Conservation (phyloP, 2,113 vertebrate genomes). For the Boleophthalmus pectinirostris region DNA sequence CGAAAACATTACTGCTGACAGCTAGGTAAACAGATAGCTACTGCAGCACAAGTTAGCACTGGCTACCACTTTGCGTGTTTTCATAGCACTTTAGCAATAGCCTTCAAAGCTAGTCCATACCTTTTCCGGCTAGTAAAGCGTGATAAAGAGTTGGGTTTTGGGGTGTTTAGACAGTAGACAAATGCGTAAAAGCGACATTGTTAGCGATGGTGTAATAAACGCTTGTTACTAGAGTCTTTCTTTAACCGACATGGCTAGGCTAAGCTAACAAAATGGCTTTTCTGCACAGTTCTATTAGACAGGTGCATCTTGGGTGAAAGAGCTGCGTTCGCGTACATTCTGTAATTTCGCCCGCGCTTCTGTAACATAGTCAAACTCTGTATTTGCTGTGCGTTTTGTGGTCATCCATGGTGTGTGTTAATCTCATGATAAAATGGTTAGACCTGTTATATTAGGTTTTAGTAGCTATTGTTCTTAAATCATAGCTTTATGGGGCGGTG, state of each 20-base stretch:
- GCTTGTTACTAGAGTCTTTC: constrained; percentile 44
- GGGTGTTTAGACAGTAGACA: constrained; percentile 19
- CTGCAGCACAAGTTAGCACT: constrained; percentile 62
- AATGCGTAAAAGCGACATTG: constrained; percentile 33
- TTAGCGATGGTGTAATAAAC: constrained; percentile 30
- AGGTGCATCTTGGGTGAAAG: constrained; percentile 73
- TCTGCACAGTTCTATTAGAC: constrained; percentile 51
- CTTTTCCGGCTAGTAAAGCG: constrained; percentile 20
- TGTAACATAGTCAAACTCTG: not conserved
- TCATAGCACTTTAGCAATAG: constrained; percentile 40
- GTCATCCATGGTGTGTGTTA: no score
- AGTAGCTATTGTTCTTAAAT: not conserved
- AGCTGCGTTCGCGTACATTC: constrained; percentile 45
- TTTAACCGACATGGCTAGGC: constrained; percentile 60
- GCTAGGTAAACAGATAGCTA: constrained; percentile 54
- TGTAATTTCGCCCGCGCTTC: not conserved
- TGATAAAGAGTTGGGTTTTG: constrained; percentile 16
- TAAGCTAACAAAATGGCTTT: constrained; percentile 78
- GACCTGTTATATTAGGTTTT: no score
- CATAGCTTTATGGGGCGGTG: not conserved
- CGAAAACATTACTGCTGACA: constrained; percentile 43
- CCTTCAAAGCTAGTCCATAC: constrained; percentile 27
- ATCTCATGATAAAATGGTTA: no score
- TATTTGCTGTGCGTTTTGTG: not conserved
- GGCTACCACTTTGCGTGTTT: constrained; percentile 51